Conservation (phyloP, 2,797 vertebrate species). For the Pantherophis alleghaniensis region DNA sequence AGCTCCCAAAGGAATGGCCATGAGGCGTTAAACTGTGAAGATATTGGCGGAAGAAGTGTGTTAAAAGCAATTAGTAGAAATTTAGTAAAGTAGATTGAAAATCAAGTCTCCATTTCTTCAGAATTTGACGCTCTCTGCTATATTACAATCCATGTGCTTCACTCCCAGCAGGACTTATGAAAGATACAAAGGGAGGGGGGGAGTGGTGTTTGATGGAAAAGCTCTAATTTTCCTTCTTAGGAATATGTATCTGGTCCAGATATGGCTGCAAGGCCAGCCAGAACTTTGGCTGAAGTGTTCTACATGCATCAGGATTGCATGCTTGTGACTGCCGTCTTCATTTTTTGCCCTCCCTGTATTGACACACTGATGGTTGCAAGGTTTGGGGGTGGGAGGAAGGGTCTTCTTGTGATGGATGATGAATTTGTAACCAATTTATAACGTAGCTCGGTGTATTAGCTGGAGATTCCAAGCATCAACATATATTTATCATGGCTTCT, state of each 20-base stretch:
- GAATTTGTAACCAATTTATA: neutral
- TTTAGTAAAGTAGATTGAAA: conserved; percentile 68
- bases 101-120: conserved; percentile 43
- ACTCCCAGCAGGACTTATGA: conserved; percentile 6
- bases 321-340: neutral
- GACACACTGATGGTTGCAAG: neutral
- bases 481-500: neutral
- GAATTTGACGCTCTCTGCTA: conserved; percentile 23
- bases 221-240: neutral
- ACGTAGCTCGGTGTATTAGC: neutral
- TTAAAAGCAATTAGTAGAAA: conserved; percentile 72
- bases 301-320: neutral
- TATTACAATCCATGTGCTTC: neutral
- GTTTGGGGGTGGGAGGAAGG: neutral
- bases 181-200: neutral
- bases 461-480: neutral
- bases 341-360: neutral
- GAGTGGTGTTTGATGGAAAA: neutral
- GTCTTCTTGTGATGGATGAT: neutral
- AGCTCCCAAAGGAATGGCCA: conserved; percentile 59
- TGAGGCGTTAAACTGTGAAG: conserved; percentile 67
- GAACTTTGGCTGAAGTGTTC: neutral
- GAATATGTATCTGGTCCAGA: neutral
- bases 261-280: fast-evolving
- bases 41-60: conserved; percentile 49